phyloP scores from a whole-genome alignment of 2,113 vertebrate species.

The Illadopsis cleaveri region DNA sequence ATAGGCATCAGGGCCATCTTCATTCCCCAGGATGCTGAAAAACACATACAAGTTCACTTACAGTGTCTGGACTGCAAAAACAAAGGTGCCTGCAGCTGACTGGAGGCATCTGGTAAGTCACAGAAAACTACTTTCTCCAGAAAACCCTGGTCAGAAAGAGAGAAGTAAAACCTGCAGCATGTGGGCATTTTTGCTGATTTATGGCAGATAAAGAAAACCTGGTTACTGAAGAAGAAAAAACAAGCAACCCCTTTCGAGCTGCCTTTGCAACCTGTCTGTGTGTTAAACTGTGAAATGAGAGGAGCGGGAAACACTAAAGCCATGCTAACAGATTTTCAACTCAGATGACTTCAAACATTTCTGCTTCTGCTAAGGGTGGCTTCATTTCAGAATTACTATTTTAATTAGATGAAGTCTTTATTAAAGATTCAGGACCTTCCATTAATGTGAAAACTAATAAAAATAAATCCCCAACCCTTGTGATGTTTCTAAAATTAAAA shows the following conservation, averaged over 20 bases:
- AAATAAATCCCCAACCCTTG: background rate
- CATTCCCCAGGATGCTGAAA: slow-evolving; percentile 88
- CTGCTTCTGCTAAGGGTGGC: background rate
- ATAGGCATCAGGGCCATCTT: slow-evolving; percentile 91
- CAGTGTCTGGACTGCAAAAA: background rate
- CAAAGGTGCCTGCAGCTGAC: background rate
- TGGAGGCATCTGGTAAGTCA: background rate
- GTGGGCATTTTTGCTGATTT: background rate
- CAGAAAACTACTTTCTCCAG: background rate
- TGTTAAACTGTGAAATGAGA: background rate
- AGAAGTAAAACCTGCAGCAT: background rate
- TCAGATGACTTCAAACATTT: background rate
- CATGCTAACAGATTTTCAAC: background rate
- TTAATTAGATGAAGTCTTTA: slow-evolving; percentile 16
- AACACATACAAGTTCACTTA: background rate
- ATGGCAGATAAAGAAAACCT: background rate
- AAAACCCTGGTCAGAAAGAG: background rate
- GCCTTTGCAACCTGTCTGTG: background rate
- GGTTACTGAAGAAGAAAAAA: background rate
- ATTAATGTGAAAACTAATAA: background rate
- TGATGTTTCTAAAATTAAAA: slow-evolving; percentile 1
- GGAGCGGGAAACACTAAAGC: background rate
- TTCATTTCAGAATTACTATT: slow-evolving; percentile 26
- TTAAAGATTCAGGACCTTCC: background rate
- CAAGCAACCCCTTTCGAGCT: background rate